Percentiles rank a stretch among this genome's conserved stretches.
Evolutionary conservation across 2,888 invertebrate species (phyloP).

Genomic region (Tholera decimalis): DNA sequence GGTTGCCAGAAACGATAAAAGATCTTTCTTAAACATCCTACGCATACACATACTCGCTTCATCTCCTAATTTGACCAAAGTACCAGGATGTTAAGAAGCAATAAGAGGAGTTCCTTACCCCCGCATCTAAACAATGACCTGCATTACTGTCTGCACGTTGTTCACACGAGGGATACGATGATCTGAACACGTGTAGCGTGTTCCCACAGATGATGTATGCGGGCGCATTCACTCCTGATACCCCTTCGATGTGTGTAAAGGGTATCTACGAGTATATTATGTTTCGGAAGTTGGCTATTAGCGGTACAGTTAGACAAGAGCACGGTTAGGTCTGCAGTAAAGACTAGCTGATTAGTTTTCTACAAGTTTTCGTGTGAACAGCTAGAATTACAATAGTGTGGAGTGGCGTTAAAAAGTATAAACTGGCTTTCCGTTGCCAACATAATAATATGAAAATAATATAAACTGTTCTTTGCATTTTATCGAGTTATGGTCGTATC

Average conservation of each 20-base stretch:
- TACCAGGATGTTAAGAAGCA: slow-evolving; percentile 49
- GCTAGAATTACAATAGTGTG: not conserved
- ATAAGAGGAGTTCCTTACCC: slow-evolving; percentile 56
- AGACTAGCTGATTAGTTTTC: not conserved
- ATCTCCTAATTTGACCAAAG: slow-evolving; percentile 17
- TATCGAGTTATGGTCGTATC: too few species aligned
- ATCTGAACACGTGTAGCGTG: slow-evolving; percentile 81
- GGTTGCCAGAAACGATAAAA: not conserved
- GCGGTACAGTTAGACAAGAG: slow-evolving; percentile 4
- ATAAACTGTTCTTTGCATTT: too few species aligned
- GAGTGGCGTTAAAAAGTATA: not conserved
- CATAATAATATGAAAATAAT: too few species aligned
- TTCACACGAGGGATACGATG: slow-evolving; percentile 77
- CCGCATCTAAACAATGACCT: slow-evolving; percentile 69
- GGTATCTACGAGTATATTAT: slow-evolving; percentile 53
- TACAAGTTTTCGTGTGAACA: not conserved
- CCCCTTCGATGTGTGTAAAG: slow-evolving; percentile 53
- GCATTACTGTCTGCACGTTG: slow-evolving; percentile 72
- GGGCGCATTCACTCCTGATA: slow-evolving; percentile 79
- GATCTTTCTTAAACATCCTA: not conserved
- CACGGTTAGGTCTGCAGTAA: not conserved
- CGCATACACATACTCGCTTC: not conserved
- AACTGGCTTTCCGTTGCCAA: too few species aligned
- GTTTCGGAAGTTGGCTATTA: slow-evolving; percentile 53
- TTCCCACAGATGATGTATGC: slow-evolving; percentile 81